Base-by-base conservation (phyloP, 2,888 invertebrate species). In the Caenorhabditis doughertyi region DNA sequence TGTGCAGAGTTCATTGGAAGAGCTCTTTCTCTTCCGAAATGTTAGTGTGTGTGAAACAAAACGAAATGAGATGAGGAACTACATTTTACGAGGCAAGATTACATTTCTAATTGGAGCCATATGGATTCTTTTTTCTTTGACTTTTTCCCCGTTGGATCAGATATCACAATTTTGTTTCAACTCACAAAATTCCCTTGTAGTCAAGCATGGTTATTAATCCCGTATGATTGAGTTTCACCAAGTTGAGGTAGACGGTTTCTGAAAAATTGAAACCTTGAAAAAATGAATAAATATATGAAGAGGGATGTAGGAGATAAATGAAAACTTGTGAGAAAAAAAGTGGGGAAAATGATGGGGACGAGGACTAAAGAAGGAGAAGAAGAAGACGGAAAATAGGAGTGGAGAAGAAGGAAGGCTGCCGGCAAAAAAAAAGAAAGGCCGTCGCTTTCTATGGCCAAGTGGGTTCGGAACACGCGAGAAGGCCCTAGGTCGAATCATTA, bases 61-160 rank as follows among this genome's bases (percentile, higher is more conserved):
- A 67, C 49, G 47, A 56, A 67, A 74, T 55, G 74, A 55, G 55
- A 55, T 55, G 68, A 67, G 58, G 58, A 67, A 56, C 65, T 74
- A 35, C 58, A 56, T 67, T 74, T 73, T 47, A 76, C 67, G 67
- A 76, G 67, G 5, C 5, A 55, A 76, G 67, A 74, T 74, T 74
- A 74, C 65, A 65, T 74, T 74, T 65, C 76, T 76, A 76, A 76
- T 76, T 68, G 76, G 58, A 76, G 76, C 76, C 76, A 76, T 67
- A 67, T 68, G 68, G 44, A 60, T 32, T 67, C 35, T 7, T 29
- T 13, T 49, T 3, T 29, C 21, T 60, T 4, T 51, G 32, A 55
- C 64, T 64, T 62, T 39, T 11, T 47, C 16, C 47, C 49, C 39
- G 3, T 27, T 27, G 67, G 18, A 18, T 51, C 51, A 2, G 23